Conservation (phyloP, 2,888 invertebrate species). For the Leptopilina syphax region DNA sequence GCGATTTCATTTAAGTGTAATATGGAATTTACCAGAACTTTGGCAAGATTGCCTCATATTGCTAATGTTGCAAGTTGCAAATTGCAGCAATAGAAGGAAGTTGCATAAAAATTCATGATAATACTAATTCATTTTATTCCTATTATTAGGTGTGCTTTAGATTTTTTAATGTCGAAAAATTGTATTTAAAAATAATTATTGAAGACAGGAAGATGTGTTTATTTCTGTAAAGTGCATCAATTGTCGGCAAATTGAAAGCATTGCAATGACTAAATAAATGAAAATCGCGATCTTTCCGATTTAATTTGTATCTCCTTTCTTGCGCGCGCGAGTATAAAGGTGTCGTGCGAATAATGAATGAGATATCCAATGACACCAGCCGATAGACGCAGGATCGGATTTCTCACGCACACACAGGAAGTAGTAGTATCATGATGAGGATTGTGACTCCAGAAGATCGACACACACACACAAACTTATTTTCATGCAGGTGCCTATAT, state of each 20-base stretch:
- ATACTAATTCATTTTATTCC: too few relatives aligned
- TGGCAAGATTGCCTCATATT: too few relatives aligned
- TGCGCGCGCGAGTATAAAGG: constrained; percentile 55
- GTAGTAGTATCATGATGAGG: constrained; percentile 42
- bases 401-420: constrained; percentile 59
- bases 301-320: constrained; percentile 58
- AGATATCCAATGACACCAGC: constrained; percentile 63
- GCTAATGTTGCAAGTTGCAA: too few relatives aligned
- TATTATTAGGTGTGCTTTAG: too few relatives aligned
- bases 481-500: constrained; percentile 4
- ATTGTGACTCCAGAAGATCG: constrained; percentile 23
- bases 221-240: neutral
- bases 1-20: too few relatives aligned
- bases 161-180: too few relatives aligned
- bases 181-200: neutral
- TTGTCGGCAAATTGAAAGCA: neutral
- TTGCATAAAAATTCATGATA: too few relatives aligned
- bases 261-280: constrained; percentile 40
- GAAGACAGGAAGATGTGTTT: neutral
- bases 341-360: constrained; percentile 66
- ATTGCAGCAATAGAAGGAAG: too few relatives aligned
- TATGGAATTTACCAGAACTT: too few relatives aligned
- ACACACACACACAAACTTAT: constrained; percentile 22
- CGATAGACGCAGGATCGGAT: constrained; percentile 63
- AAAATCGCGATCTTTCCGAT: constrained; percentile 57